phyloP scores from a whole-genome alignment of 2,888 invertebrate species.

The Eudasyphora cyanicolor region DNA sequence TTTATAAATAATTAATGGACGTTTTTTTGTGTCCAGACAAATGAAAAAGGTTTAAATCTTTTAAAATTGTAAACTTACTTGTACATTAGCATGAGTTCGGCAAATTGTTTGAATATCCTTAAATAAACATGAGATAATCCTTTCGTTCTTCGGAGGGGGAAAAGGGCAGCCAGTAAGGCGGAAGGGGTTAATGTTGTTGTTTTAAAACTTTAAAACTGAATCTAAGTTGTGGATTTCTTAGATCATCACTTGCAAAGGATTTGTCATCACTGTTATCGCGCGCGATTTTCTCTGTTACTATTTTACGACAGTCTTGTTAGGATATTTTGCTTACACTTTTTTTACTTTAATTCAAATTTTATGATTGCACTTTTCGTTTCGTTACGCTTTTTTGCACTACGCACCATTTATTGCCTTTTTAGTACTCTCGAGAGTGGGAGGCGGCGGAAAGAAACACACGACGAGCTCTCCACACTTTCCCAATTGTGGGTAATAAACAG shows the following conservation, averaged over 20 bases:
- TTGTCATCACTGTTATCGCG: neutral
- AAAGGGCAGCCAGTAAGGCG: too few relatives aligned
- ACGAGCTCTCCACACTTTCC: too few relatives aligned
- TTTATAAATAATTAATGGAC: neutral
- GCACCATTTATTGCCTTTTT: neutral
- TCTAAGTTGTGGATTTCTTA: too few relatives aligned
- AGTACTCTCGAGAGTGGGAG: slow-evolving; percentile 2
- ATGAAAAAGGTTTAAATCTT: neutral
- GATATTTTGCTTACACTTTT: neutral
- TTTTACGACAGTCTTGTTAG: neutral
- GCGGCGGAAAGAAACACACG: neutral
- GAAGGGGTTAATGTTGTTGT: too few relatives aligned
- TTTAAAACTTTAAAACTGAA: too few relatives aligned
- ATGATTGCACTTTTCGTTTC: slow-evolving; percentile 27
- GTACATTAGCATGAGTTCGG: slow-evolving; percentile 58
- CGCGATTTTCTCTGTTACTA: neutral
- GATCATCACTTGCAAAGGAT: slow-evolving; percentile 26
- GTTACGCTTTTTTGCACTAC: slow-evolving; percentile 39
- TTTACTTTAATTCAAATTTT: slow-evolving; percentile 6
- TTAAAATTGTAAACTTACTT: slow-evolving; percentile 49
- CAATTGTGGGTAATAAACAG: too few relatives aligned
- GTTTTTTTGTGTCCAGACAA: neutral
- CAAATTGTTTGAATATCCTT: slow-evolving; percentile 44
- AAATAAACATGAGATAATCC: slow-evolving; percentile 60
- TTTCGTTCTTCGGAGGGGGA: slow-evolving; percentile 3